phyloP scores from a whole-genome alignment of 2,888 invertebrate genomes.

The Nomada flava region DNA sequence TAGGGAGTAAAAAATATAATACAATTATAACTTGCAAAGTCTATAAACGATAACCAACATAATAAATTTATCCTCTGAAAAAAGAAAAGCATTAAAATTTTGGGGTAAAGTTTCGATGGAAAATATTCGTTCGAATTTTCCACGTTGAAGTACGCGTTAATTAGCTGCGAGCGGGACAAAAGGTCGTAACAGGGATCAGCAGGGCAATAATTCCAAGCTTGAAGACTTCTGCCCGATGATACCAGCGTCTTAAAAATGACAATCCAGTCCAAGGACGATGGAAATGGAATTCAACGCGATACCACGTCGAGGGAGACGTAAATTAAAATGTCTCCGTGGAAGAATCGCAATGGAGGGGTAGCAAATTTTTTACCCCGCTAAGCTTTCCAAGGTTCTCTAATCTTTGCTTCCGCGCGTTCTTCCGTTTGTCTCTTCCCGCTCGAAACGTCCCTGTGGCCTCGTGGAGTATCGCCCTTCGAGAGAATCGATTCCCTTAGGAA shows the following conservation, averaged over 20 bases:
- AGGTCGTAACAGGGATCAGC: constrained; percentile 14
- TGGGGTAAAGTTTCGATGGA: not conserved
- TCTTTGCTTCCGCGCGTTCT: constrained; percentile 48
- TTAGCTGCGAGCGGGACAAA: constrained; percentile 16
- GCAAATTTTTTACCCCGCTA: constrained; percentile 48
- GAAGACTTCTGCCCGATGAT: not conserved
- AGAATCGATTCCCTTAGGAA: constrained; percentile 73
- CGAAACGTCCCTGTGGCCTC: constrained; percentile 12
- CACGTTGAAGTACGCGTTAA: constrained; percentile 7
- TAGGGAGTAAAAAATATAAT: too few relatives aligned
- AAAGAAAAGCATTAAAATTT: too few relatives aligned
- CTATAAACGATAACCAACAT: too few relatives aligned
- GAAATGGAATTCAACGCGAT: constrained; percentile 75
- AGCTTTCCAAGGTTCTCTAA: constrained; percentile 56
- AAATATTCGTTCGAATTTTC: not conserved
- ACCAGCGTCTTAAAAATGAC: constrained; percentile 57
- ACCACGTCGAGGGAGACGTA: constrained; percentile 73
- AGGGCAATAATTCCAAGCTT: constrained; percentile 21
- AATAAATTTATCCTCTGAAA: not conserved
- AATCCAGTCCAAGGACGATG: constrained; percentile 56
- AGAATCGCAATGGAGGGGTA: constrained; percentile 58
- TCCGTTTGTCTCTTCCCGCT: constrained; percentile 19
- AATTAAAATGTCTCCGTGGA: constrained; percentile 79
- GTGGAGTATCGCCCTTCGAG: constrained; percentile 45
- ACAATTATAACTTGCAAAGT: too few relatives aligned